These are phyloP conservation scores for Sminthopsis crassicaudata DNA, from an alignment of 2,113 vertebrate genomes.

Conservation along the genomic window DNA sequence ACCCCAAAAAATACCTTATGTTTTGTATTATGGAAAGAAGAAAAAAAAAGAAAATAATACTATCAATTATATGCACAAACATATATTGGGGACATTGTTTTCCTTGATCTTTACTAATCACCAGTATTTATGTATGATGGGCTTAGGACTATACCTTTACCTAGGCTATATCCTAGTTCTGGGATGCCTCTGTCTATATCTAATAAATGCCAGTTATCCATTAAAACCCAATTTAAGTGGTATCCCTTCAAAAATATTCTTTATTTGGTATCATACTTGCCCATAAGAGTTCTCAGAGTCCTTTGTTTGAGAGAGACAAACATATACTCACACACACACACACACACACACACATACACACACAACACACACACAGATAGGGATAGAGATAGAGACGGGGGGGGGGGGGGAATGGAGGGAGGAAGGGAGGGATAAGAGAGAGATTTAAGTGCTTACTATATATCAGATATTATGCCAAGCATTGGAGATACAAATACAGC, in stretches of 20 bases:
- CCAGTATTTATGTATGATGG: not conserved
- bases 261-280: not conserved
- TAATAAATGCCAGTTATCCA: not conserved
- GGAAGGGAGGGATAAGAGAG: not conserved
- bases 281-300: not conserved
- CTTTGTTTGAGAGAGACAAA: not conserved
- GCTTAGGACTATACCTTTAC: not conserved
- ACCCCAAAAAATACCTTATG: not conserved
- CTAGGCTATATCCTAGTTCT: not conserved
- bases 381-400: too few species aligned
- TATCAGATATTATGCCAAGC: not conserved
- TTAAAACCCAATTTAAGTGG: not conserved
- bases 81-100: not conserved
- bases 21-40: conserved; percentile 30
- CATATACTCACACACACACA: not conserved
- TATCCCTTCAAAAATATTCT: not conserved
- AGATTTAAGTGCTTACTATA: not conserved
- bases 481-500: not conserved
- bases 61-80: conserved; percentile 35
- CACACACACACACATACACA: not conserved
- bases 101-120: not conserved
- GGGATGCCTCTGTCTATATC: not conserved
- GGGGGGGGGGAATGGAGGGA: too few species aligned
- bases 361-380: too few species aligned
- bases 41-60: not conserved